phyloP scores from a whole-genome alignment of 2,113 vertebrate species.

The Anthoscopus minutus region DNA sequence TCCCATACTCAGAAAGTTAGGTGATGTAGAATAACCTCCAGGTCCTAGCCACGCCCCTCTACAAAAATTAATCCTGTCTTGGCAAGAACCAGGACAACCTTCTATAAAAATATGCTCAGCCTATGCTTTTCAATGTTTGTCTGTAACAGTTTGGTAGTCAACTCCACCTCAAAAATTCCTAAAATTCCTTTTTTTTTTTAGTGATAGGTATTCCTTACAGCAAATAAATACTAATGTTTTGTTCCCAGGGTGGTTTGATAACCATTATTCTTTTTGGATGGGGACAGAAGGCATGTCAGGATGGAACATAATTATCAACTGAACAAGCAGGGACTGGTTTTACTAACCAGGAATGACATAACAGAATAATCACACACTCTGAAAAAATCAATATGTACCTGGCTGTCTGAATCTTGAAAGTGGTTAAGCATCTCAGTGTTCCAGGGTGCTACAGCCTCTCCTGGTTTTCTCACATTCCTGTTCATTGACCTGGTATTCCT shows the following conservation, averaged over 20 bases:
- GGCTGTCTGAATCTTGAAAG: neutral
- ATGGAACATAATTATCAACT: neutral
- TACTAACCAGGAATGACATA: neutral
- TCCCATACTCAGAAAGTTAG: neutral
- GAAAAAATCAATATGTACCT: neutral
- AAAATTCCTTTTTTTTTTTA: neutral
- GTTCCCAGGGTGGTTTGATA: neutral
- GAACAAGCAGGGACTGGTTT: neutral
- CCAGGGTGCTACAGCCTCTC: neutral
- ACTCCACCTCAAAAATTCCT: neutral
- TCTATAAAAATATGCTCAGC: neutral
- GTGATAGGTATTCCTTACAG: neutral
- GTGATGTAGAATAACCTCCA: neutral
- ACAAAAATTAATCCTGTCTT: neutral
- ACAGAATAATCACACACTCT: neutral
- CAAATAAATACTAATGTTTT: neutral
- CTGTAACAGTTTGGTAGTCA: neutral
- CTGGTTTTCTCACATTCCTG: neutral
- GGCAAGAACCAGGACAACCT: neutral
- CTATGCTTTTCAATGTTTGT: neutral
- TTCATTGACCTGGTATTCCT: neutral
- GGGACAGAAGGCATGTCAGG: neutral
- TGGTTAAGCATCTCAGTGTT: neutral
- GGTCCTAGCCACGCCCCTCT: neutral
- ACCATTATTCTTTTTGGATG: neutral